phyloP scores from a whole-genome alignment of 2,888 invertebrate genomes.

The Macrophya alboannulata region DNA sequence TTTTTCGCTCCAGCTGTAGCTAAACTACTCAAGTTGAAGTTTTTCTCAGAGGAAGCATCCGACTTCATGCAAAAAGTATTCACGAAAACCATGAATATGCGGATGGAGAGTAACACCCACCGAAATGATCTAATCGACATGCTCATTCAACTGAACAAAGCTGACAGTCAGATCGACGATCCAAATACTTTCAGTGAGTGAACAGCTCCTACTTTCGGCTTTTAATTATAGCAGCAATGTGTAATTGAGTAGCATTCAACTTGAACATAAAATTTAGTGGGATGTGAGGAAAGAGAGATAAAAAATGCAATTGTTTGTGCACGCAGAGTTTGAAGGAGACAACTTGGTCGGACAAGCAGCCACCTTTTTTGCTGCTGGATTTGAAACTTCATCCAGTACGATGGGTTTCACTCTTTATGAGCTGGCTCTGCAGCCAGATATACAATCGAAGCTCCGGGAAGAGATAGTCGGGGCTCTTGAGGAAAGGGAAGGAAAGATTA shows the following conservation, averaged over 20 bases:
- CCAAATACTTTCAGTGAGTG: slow-evolving; percentile 24
- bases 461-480: slow-evolving; percentile 67
- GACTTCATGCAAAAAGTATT: slow-evolving; percentile 78
- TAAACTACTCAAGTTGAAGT: slow-evolving; percentile 74
- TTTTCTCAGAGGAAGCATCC: slow-evolving; percentile 75
- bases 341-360: slow-evolving; percentile 71
- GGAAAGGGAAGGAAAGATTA: slow-evolving; percentile 66
- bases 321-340: slow-evolving; percentile 71
- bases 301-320: neutral
- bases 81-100: slow-evolving; percentile 77
- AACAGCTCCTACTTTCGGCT: neutral
- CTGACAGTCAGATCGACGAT: slow-evolving; percentile 59
- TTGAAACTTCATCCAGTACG: slow-evolving; percentile 71
- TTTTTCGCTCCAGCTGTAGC: slow-evolving; percentile 79
- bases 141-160: slow-evolving; percentile 78
- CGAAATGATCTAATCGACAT: slow-evolving; percentile 81
- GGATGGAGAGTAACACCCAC: slow-evolving; percentile 76
- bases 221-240: neutral
- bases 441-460: slow-evolving; percentile 68
- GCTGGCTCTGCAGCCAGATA: slow-evolving; percentile 66
- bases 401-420: slow-evolving; percentile 70
- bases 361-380: slow-evolving; percentile 72
- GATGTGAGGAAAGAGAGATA: neutral
- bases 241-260: too few species aligned
- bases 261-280: too few species aligned